Percentiles rank a stretch among this genome's conserved stretches.
Conservation (phyloP, 2,797 vertebrate species). For the Chiloscyllium punctatum region DNA sequence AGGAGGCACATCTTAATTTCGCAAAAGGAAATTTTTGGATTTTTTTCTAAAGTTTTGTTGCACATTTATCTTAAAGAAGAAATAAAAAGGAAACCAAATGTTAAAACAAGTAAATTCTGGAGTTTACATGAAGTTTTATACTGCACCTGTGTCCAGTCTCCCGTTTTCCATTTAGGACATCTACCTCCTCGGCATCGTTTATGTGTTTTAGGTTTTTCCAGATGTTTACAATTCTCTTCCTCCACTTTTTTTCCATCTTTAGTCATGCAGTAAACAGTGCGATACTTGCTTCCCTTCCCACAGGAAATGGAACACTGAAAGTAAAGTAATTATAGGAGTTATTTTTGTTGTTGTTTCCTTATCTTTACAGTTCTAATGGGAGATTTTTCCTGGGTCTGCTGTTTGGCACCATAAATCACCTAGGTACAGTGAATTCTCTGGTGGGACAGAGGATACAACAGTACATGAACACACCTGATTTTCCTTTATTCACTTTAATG, state of each 20-base stretch:
- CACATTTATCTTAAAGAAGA: constrained; percentile 16
- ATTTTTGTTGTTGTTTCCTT: constrained; percentile 6
- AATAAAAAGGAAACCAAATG: constrained; percentile 13
- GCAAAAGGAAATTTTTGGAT: not conserved
- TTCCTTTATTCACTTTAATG: not conserved
- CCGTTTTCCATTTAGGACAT: constrained; percentile 89
- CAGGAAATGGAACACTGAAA: constrained; percentile 85
- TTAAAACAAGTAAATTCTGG: constrained; percentile 42
- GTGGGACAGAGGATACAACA: not conserved
- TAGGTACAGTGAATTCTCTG: not conserved
- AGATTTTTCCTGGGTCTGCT: not conserved
- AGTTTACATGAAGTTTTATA: not conserved
- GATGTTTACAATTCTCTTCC: constrained; percentile 78
- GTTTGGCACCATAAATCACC: not conserved
- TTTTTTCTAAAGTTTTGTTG: not conserved
- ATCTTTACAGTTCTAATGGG: not conserved
- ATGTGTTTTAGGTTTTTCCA: constrained; percentile 73
- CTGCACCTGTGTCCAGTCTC: constrained; percentile 84
- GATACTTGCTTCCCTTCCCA: constrained; percentile 80
- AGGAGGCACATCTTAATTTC: not conserved
- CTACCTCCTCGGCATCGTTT: constrained; percentile 79
- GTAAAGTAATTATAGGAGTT: constrained; percentile 16
- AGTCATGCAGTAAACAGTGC: constrained; percentile 78
- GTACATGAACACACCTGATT: not conserved
- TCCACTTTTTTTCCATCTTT: constrained; percentile 69